phyloP scores from a whole-genome alignment of 2,113 vertebrate genomes.

The Urocolius indicus region DNA sequence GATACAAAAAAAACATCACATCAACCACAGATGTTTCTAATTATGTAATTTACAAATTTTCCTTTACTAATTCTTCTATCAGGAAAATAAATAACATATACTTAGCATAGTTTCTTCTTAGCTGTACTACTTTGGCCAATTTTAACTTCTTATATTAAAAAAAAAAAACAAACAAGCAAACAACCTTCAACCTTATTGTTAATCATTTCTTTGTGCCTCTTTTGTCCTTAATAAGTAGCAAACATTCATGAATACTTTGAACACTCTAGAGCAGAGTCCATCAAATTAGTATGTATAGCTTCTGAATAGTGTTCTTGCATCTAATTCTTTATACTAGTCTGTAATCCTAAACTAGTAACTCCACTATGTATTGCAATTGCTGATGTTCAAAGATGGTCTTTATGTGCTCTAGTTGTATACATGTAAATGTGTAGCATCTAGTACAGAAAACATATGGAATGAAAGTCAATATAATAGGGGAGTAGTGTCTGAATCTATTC shows the following conservation, averaged over 20 bases:
- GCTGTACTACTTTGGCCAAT: not conserved
- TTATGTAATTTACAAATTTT: not conserved
- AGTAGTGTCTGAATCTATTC: not conserved
- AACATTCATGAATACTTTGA: not conserved
- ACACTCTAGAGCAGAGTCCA: not conserved
- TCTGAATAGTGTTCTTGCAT: not conserved
- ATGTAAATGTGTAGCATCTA: not conserved
- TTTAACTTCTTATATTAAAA: not conserved
- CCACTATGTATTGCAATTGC: not conserved
- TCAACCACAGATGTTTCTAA: not conserved
- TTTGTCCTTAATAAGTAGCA: not conserved
- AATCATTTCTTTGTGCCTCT: not conserved
- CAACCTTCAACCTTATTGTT: not conserved
- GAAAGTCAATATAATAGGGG: not conserved
- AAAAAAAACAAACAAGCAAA: too few relatives aligned
- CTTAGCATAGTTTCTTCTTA: not conserved
- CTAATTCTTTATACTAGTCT: not conserved
- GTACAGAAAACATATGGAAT: not conserved
- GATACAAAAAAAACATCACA: not conserved
- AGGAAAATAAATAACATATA: not conserved
- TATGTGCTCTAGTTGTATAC: not conserved
- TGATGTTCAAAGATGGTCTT: not conserved
- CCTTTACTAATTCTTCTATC: not conserved
- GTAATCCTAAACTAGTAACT: not conserved
- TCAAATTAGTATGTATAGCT: not conserved